phyloP scores from a whole-genome alignment of 2,113 vertebrate genomes.

The Onychorhynchus coronatus region DNA sequence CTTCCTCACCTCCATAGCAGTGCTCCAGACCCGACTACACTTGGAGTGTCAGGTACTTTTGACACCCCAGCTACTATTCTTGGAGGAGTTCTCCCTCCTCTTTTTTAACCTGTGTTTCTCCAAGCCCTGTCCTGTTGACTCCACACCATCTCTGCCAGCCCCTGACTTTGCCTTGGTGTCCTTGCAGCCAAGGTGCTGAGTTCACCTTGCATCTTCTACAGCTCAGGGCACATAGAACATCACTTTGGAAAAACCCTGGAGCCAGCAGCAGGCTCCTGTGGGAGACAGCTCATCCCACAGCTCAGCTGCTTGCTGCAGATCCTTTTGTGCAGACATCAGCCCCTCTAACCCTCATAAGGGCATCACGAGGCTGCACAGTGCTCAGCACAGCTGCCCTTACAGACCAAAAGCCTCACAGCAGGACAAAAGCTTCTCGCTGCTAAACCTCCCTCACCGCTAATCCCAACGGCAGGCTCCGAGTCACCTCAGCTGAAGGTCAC shows the following conservation, averaged over 20 bases:
- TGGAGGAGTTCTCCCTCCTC: not conserved
- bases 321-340: conserved; percentile 28
- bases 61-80: not conserved
- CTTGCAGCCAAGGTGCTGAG: not conserved
- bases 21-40: not conserved
- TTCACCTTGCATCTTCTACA: not conserved
- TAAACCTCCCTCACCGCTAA: conserved; percentile 29
- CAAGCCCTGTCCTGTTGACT: not conserved
- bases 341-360: not conserved
- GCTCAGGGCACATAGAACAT: not conserved
- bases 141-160: not conserved
- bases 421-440: conserved; percentile 27
- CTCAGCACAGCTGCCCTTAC: not conserved
- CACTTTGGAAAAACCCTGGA: not conserved
- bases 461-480: not conserved
- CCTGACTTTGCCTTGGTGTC: not conserved
- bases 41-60: not conserved
- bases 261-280: not conserved
- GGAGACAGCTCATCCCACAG: not conserved
- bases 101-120: not conserved
- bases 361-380: conserved; percentile 11
- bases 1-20: not conserved
- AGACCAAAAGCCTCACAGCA: conserved; percentile 12
- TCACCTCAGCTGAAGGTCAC: conserved; percentile 46
- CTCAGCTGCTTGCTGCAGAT: not conserved